phyloP scores from a whole-genome alignment of 2,888 invertebrate species.

The Acronicta aceris region DNA sequence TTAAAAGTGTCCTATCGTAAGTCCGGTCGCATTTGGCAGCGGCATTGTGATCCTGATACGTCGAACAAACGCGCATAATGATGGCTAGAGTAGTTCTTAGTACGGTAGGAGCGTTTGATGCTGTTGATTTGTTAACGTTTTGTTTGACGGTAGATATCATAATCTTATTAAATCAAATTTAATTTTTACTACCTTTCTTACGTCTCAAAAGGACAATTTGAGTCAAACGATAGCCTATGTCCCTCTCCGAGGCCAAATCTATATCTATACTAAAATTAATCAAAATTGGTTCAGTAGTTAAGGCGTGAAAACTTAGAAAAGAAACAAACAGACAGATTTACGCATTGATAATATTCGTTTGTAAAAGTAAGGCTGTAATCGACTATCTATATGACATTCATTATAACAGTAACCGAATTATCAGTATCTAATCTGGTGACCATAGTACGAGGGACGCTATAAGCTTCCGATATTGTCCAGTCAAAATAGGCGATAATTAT shows the following conservation, averaged over 20 bases:
- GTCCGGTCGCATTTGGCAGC: conserved; percentile 84
- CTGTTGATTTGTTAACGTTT: conserved; percentile 2
- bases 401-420: conserved; percentile 34
- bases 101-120: conserved; percentile 45
- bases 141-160: no score
- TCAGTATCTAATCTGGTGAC: conserved; percentile 64
- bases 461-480: conserved; percentile 83
- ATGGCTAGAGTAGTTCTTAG: conserved; percentile 60
- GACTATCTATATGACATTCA: conserved; percentile 15
- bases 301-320: no score
- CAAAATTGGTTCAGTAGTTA: no score
- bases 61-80: conserved; percentile 85
- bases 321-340: no score
- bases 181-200: no score
- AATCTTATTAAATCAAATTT: no score
- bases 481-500: conserved; percentile 88
- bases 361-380: conserved; percentile 1
- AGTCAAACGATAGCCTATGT: no score
- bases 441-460: conserved; percentile 63
- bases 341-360: no score
- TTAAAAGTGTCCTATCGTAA: conserved; percentile 84
- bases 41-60: conserved; percentile 84
- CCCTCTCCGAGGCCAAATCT: no score
- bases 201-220: no score
- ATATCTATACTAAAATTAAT: no score